These are phyloP conservation scores for Pterobdella sp. DNA, from an alignment of 2,888 invertebrate genomes.

Conservation along the genomic window DNA sequence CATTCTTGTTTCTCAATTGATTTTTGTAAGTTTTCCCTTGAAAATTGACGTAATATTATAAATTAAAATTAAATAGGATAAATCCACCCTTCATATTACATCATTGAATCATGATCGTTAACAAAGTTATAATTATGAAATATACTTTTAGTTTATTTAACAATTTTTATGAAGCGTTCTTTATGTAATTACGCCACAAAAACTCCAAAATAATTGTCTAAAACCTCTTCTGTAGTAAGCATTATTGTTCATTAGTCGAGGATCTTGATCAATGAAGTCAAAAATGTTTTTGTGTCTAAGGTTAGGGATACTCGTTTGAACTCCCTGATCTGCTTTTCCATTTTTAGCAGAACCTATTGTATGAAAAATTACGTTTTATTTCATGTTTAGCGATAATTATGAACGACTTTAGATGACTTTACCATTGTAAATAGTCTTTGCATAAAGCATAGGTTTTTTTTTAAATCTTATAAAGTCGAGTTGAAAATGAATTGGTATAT, in stretches of 20 bases:
- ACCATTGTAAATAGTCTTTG: neutral
- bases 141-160: no score
- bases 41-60: no score
- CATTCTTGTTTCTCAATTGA: no score
- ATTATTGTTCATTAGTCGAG: neutral
- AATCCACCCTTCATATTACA: no score
- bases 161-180: no score
- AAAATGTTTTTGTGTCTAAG: neutral
- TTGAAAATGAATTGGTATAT: neutral
- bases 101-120: no score
- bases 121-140: no score
- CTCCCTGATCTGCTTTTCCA: slow-evolving; percentile 27
- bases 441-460: neutral
- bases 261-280: neutral
- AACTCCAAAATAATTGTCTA: no score
- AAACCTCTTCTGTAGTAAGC: slow-evolving; percentile 4
- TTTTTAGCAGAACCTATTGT: neutral
- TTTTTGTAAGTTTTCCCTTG: no score
- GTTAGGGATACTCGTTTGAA: slow-evolving; percentile 22
- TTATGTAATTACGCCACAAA: no score
- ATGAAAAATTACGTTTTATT: neutral
- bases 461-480: neutral
- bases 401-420: neutral
- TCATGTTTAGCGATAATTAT: neutral
- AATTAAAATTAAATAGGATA: no score